Base-by-base conservation (phyloP, 2,797 vertebrate species). In the Clarias fuscus region DNA sequence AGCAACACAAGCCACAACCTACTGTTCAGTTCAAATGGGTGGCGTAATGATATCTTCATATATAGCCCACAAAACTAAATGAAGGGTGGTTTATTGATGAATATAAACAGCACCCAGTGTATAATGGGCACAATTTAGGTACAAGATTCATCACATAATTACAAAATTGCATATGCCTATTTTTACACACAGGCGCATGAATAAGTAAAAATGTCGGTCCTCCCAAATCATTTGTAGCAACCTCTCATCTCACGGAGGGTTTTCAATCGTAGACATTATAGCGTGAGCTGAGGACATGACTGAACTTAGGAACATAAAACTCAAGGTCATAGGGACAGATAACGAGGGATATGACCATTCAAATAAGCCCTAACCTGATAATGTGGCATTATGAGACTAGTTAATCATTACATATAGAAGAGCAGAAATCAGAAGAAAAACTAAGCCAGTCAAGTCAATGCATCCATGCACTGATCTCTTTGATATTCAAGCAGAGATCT, bases 1-100 rank as follows among this genome's bases (percentile, higher is more conserved):
- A 93, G 92, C 90, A 94, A 90, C 88, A 81, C 88, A 91, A 92
- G 93, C 94, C 93, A 95, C 93, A 59, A 89, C 88, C 92, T 89
- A 92, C 87, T 89, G 88, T 93, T 92, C 90, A 92, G 81, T 88
- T 87, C 88, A 86, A 91, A 88, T 77, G 58, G 83, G 87, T 81
- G 90, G 90, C 85, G 79, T 88, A 87, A 82, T 43, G 80, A 87
- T 82, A 82, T 59, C 87, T 90, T 91, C 89, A 91, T 91, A 90
- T 84, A 89, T 72, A 77, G 83, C 86, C 87, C 84, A 91, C 37
- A 76, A 85, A 75, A 72, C 33, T 53, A 87, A 85, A 80, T 67
- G 43, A 68, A n/a, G 64, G 59, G 33, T 24, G 64, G 73, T 79
- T 61, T 17, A 82, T 83, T 10, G 59, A 53, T 68, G 82, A 56